Evolutionary conservation across 2,113 vertebrate genomes (phyloP).

Genomic region (Datnioides undecimradiatus): DNA sequence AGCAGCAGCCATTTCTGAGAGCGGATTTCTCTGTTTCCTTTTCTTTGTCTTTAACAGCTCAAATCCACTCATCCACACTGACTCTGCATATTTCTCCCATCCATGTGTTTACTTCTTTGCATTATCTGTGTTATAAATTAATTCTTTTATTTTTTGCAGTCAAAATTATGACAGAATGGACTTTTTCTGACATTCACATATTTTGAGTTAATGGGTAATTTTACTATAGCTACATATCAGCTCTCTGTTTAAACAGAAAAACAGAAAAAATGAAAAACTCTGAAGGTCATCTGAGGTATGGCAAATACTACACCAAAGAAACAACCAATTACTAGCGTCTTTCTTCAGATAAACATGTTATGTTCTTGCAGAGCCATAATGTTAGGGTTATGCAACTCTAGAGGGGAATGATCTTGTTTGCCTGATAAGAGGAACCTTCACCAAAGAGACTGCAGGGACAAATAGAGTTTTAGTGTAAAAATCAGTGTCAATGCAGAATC

Average conservation of each 20-base stretch:
- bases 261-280: background rate
- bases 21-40: too few species aligned
- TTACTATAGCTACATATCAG: background rate
- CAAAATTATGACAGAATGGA: too few species aligned
- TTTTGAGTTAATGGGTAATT: background rate
- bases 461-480: slow-evolving; percentile 56
- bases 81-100: too few species aligned
- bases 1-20: too few species aligned
- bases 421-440: slow-evolving; percentile 68
- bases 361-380: slow-evolving; percentile 57
- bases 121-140: too few species aligned
- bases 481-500: slow-evolving; percentile 34
- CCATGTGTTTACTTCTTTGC: too few species aligned
- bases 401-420: slow-evolving; percentile 71
- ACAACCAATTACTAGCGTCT: slow-evolving; percentile 53
- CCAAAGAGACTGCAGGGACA: slow-evolving; percentile 38
- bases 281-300: slow-evolving; percentile 33
- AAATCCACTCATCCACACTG: too few species aligned
- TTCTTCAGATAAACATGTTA: slow-evolving; percentile 78
- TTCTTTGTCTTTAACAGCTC: too few species aligned
- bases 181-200: too few species aligned
- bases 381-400: slow-evolving; percentile 68
- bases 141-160: too few species aligned
- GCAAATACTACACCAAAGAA: slow-evolving; percentile 82
- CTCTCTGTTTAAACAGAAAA: background rate